Evolutionary conservation across 2,113 vertebrate genomes (phyloP).

Genomic region (Furnarius figulus): DNA sequence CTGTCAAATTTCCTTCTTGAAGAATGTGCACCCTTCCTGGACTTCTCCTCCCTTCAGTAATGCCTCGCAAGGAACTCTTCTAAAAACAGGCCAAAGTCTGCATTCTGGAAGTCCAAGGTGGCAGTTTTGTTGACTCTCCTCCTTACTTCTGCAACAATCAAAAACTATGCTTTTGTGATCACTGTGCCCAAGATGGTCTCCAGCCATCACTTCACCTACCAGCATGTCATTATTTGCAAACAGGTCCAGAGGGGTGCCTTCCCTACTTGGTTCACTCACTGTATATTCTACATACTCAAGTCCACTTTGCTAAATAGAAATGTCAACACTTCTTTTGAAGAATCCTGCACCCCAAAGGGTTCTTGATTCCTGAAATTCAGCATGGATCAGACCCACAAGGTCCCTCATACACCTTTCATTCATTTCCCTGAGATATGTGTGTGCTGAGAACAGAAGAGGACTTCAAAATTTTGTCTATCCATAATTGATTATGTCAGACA

Average conservation of each 20-base stretch:
- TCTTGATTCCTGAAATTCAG: background rate
- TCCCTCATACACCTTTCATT: background rate
- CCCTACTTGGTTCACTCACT: background rate
- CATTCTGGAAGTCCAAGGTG: background rate
- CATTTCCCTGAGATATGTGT: background rate
- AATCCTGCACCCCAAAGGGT: background rate
- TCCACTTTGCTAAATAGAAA: background rate
- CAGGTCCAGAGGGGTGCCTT: fast-evolving
- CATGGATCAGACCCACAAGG: background rate
- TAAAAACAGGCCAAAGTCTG: background rate
- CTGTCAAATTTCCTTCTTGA: background rate
- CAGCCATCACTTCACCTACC: background rate
- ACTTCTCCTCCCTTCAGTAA: background rate
- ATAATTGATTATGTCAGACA: background rate
- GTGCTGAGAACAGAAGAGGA: background rate
- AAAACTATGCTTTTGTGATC: background rate
- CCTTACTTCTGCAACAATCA: background rate
- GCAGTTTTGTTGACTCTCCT: background rate
- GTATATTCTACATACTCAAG: background rate
- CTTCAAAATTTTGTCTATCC: background rate
- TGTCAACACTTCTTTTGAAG: background rate
- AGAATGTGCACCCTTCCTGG: background rate
- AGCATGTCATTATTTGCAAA: background rate
- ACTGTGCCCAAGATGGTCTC: background rate
- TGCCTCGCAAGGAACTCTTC: background rate